Percentiles rank a stretch among this genome's conserved stretches.
phyloP scores from a whole-genome alignment of 2,888 invertebrate species.

The Itoplectis maculator region DNA sequence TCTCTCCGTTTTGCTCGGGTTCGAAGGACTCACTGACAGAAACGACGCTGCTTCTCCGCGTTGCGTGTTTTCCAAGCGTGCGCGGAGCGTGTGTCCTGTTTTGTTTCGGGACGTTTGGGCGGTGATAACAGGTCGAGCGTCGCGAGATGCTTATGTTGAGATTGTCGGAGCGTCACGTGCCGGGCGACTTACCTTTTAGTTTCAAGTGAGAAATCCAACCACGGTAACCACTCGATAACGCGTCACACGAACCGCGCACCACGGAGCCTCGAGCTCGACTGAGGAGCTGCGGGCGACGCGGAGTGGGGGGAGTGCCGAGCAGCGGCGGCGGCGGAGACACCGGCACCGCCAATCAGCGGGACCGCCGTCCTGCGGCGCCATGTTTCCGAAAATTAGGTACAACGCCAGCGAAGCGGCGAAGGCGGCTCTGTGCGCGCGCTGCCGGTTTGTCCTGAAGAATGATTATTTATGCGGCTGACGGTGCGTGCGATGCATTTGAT shows the following conservation, averaged over 20 bases:
- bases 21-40: conserved; percentile 24
- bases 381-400: conserved; percentile 36
- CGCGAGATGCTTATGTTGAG: background rate
- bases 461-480: background rate
- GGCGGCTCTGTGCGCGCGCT: no score
- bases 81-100: no score
- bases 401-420: background rate
- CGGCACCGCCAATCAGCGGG: conserved; percentile 52
- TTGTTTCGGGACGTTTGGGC: no score
- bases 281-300: conserved; percentile 57
- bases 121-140: no score
- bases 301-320: conserved; percentile 53
- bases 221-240: conserved; percentile 69
- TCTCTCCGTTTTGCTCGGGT: conserved; percentile 20
- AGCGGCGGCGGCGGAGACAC: conserved; percentile 62
- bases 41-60: conserved; percentile 22
- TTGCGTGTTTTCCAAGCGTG: background rate
- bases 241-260: conserved; percentile 70
- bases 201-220: conserved; percentile 73
- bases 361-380: conserved; percentile 52
- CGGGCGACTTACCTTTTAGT: conserved; percentile 76
- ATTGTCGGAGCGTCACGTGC: conserved; percentile 12
- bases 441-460: background rate
- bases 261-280: conserved; percentile 80
- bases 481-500: background rate